Conservation (phyloP, 2,113 vertebrate genomes). For the Gobio gobio region DNA sequence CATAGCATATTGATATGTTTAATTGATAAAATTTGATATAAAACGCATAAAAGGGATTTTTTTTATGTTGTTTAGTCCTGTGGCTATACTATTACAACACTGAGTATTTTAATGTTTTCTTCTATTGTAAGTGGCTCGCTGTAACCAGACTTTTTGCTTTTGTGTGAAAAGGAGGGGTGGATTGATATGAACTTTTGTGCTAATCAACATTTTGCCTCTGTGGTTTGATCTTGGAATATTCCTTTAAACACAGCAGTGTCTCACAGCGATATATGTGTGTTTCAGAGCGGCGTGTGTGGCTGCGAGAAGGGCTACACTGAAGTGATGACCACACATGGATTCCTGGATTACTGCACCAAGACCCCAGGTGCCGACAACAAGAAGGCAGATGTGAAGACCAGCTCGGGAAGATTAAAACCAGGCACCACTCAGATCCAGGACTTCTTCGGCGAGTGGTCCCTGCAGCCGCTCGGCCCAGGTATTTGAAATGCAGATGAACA, state of each 20-base stretch:
- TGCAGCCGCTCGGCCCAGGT: slow-evolving; percentile 94
- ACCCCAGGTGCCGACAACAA: slow-evolving; percentile 91
- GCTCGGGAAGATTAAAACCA: slow-evolving; percentile 87
- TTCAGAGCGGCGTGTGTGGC: slow-evolving; percentile 91
- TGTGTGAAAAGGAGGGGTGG: neutral
- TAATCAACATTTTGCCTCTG: neutral
- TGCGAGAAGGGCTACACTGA: slow-evolving; percentile 94
- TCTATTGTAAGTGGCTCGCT: no score
- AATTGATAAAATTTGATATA: neutral
- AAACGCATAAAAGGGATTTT: neutral
- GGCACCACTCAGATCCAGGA: slow-evolving; percentile 89
- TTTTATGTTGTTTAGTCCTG: neutral
- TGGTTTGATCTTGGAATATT: neutral
- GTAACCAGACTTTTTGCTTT: neutral
- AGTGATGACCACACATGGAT: slow-evolving; percentile 94
- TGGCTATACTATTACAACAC: neutral
- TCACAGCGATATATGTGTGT: neutral
- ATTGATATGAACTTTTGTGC: neutral
- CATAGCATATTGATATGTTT: neutral
- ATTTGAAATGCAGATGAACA: slow-evolving; percentile 58
- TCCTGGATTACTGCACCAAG: slow-evolving; percentile 96
- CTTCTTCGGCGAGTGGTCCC: slow-evolving; percentile 93
- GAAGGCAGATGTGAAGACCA: slow-evolving; percentile 96
- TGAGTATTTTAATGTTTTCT: neutral
- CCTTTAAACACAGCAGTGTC: neutral